Percentiles rank a stretch among this genome's conserved stretches.
These are phyloP conservation scores for Parambassis ranga DNA, from an alignment of 2,797 vertebrate genomes.

Conservation along the genomic window DNA sequence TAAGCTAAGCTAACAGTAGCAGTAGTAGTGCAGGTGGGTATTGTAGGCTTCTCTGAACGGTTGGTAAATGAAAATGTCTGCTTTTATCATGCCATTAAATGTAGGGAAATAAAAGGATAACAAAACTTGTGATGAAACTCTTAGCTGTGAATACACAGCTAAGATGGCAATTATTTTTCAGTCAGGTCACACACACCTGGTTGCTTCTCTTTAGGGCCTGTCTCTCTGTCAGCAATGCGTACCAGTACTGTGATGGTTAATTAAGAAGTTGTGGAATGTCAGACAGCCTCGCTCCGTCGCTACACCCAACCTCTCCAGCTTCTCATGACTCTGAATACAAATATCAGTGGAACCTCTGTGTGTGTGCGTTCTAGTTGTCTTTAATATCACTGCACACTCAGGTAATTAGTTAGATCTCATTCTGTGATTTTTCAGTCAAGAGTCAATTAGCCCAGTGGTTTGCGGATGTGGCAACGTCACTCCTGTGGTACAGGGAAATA, in stretches of 20 bases:
- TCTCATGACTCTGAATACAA: slow-evolving; percentile 72
- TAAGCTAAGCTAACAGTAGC: too few relatives aligned
- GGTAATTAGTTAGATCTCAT: slow-evolving; percentile 79
- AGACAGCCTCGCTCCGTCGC: slow-evolving; percentile 39
- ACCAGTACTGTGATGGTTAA: slow-evolving; percentile 21
- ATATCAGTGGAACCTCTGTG: slow-evolving; percentile 21
- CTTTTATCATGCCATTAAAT: too few relatives aligned
- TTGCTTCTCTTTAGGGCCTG: slow-evolving; percentile 29
- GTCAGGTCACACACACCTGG: slow-evolving; percentile 6
- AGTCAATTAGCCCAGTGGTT: slow-evolving; percentile 82
- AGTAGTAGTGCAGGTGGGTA: too few relatives aligned
- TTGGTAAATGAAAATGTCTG: too few relatives aligned
- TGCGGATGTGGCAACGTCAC: slow-evolving; percentile 70
- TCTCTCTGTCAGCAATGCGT: slow-evolving; percentile 8
- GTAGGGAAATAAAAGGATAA: too few relatives aligned
- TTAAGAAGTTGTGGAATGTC: slow-evolving; percentile 42
- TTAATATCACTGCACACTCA: slow-evolving; percentile 50
- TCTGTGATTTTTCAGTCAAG: slow-evolving; percentile 75
- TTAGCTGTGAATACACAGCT: background rate
- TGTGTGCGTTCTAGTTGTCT: background rate
- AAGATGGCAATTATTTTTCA: slow-evolving; percentile 5
- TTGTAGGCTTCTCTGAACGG: too few relatives aligned
- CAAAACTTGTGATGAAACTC: too few relatives aligned
- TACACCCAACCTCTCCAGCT: slow-evolving; percentile 50
- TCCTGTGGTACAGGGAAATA: slow-evolving; percentile 49